Base-by-base conservation (phyloP, 2,888 invertebrate genomes). In the Pterostichus madidus region DNA sequence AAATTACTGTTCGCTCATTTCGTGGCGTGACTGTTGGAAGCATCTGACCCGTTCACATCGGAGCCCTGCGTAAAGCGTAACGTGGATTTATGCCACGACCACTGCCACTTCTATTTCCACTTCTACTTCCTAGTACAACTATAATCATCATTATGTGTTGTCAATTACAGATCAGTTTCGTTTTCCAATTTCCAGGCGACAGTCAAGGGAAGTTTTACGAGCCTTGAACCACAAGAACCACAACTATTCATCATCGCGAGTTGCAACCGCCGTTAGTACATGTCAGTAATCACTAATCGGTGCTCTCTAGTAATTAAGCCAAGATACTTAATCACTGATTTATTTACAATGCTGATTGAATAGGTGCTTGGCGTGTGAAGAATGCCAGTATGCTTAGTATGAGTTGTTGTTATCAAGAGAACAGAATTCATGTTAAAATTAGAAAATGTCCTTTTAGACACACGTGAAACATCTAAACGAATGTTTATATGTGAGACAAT, bases 211-310 rank as follows among this genome's bases (percentile, higher is more conserved):
- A 87, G 85, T 87, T 88, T 88, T 88, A 88, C 88, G 88, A 87
- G 87, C 87, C 87, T 88, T 87, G 87, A 88, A 89, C 88, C 88
- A 88, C 88, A 88, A 88, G 87, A 87, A 87, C 87, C 68, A 73
- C 39, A 71, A 5, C 73, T 56, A 80, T 81, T 81, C 75, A 81
- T 81, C 81, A 81, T 81, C 61, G 31, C 49, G 59, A 44, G 32
- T 44, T 75, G 61, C 61, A 61, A 75, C 73, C 75, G 75, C 46
- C 39, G 75, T 75, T 75, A 75, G 81, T 81, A 59, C 59, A 81
- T 73, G 81, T 81, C 75, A 75, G 81, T 75, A 81, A 81, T 81
- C 75, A 81, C 75, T 80, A 71, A 80, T 81, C 81, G 61, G 61
- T 81, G 75, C 75, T 81, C 81, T 81, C 81, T 75, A 81, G 81